Percentiles rank a stretch among this genome's conserved stretches.
Conservation (phyloP, 2,797 vertebrate genomes). For the Odontamblyopus lacepedii region DNA sequence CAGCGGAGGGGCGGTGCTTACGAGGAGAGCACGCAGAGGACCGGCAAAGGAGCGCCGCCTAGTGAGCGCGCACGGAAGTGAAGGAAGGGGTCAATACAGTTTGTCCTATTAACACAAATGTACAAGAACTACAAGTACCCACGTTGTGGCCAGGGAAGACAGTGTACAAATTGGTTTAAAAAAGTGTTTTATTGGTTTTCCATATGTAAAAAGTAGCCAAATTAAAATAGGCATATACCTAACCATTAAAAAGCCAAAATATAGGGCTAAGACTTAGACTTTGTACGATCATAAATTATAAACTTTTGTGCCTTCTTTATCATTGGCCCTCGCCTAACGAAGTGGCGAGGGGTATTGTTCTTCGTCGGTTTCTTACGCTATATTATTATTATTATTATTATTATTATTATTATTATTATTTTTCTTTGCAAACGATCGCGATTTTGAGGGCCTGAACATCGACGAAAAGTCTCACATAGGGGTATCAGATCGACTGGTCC, state of each 20-base stretch:
- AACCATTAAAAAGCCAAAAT: background rate
- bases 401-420: too few species aligned
- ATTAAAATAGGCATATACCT: background rate
- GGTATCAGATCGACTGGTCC: too few species aligned
- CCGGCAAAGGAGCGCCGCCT: conserved; percentile 31
- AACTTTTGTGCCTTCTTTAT: too few species aligned
- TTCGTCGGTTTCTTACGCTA: too few species aligned
- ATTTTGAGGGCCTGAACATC: too few species aligned
- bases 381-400: too few species aligned
- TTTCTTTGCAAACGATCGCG: too few species aligned
- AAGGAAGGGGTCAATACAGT: background rate
- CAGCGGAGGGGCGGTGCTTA: background rate
- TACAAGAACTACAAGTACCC: background rate
- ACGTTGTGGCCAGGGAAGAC: too few species aligned
- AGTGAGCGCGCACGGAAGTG: background rate
- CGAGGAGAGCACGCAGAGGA: background rate
- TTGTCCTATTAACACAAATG: conserved; percentile 7
- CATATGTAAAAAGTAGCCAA: background rate
- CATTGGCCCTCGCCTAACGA: too few species aligned
- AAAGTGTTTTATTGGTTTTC: background rate
- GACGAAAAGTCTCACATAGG: too few species aligned
- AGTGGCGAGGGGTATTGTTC: too few species aligned
- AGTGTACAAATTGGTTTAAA: background rate
- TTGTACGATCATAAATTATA: too few species aligned
- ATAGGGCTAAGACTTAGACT: background rate